Conservation (phyloP, 2,888 invertebrate species). For the Teleogryllus oceanicus region DNA sequence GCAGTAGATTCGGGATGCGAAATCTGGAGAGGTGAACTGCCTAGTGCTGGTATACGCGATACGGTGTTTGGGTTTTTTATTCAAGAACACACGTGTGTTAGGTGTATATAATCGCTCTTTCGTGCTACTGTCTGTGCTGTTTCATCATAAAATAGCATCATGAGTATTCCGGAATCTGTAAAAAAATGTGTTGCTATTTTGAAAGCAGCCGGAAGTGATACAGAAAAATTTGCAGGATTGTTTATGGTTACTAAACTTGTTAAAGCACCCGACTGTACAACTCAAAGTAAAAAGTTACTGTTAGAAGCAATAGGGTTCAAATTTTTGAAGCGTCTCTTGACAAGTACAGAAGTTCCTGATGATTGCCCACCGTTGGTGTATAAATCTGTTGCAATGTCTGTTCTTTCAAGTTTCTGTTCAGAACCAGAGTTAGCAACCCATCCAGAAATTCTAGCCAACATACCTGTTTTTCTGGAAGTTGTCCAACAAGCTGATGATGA, state of each 20-base stretch:
- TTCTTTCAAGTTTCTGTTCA: slow-evolving; percentile 81
- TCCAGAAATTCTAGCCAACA: slow-evolving; percentile 77
- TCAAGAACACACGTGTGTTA: not conserved
- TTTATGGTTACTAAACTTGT: slow-evolving; percentile 90
- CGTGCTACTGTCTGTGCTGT: not conserved
- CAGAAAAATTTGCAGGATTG: slow-evolving; percentile 86
- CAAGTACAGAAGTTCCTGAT: slow-evolving; percentile 71
- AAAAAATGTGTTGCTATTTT: slow-evolving; percentile 79
- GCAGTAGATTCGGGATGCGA: not conserved
- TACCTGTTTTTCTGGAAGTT: slow-evolving; percentile 78
- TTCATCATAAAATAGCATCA: slow-evolving; percentile 33
- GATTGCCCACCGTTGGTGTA: slow-evolving; percentile 87
- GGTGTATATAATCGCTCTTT: not conserved
- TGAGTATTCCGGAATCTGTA: slow-evolving; percentile 65
- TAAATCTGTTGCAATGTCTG: slow-evolving; percentile 84
- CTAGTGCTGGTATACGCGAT: no score
- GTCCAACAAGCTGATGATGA: slow-evolving; percentile 80
- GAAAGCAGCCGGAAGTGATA: slow-evolving; percentile 76
- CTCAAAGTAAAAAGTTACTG: slow-evolving; percentile 67
- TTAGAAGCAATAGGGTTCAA: slow-evolving; percentile 88
- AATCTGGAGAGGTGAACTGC: no score
- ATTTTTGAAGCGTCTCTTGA: slow-evolving; percentile 76
- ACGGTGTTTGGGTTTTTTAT: not conserved
- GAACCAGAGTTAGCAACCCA: slow-evolving; percentile 76
- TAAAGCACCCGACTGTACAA: slow-evolving; percentile 75